These are phyloP conservation scores for Melitaea cinxia DNA, from an alignment of 1,140 invertebrate species.

Conservation along the genomic window DNA sequence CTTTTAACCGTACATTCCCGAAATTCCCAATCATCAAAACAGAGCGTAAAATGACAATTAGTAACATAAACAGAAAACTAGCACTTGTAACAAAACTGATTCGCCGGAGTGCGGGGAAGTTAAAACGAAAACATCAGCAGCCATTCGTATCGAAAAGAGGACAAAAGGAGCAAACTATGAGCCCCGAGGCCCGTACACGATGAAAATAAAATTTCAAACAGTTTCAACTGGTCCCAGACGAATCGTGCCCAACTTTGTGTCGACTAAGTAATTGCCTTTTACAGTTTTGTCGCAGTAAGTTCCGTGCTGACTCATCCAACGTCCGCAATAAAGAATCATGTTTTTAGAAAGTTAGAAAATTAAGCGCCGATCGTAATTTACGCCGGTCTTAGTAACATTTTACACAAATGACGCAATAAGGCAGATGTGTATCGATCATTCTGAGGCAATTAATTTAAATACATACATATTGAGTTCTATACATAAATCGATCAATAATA, in stretches of 20 bases:
- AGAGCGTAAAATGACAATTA: slow-evolving; percentile 14
- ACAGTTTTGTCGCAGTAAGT: slow-evolving; percentile 60
- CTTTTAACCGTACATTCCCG: no score
- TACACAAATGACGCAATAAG: slow-evolving; percentile 12
- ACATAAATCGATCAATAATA: not conserved
- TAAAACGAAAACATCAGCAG: slow-evolving; percentile 26
- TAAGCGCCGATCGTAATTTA: slow-evolving; percentile 22
- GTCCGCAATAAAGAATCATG: slow-evolving; percentile 21
- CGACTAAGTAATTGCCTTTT: slow-evolving; percentile 67
- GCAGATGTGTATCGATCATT: slow-evolving; percentile 22
- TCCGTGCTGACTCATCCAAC: slow-evolving; percentile 57
- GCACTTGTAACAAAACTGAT: slow-evolving; percentile 13
- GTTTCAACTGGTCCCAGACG: slow-evolving; percentile 45
- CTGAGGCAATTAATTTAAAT: slow-evolving; percentile 3
- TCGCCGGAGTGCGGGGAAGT: slow-evolving; percentile 17
- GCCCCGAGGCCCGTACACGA: slow-evolving; percentile 31
- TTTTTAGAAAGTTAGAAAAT: slow-evolving; percentile 30
- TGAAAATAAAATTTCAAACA: slow-evolving; percentile 42
- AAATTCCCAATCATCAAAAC: not conserved
- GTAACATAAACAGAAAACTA: slow-evolving; percentile 6
- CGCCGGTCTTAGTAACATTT: slow-evolving; percentile 12
- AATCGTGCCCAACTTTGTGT: slow-evolving; percentile 50
- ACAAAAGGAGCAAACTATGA: slow-evolving; percentile 37
- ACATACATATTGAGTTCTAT: not conserved
- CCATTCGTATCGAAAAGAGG: slow-evolving; percentile 29